Evolutionary conservation across 2,888 invertebrate genomes (phyloP).

Genomic region (Eupithecia subfuscata): DNA sequence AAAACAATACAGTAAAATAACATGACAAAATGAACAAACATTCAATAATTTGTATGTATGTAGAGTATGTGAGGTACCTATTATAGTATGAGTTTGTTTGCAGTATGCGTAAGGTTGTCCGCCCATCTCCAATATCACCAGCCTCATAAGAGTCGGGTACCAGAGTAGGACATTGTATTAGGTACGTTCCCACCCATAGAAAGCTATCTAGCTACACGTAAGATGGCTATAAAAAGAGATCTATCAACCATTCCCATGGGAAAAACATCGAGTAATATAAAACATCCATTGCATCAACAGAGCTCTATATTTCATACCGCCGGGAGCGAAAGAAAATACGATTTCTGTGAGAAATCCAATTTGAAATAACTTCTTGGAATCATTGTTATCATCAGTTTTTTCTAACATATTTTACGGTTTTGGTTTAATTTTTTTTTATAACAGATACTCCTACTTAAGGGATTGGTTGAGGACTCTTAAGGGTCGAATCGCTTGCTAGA

Average conservation of each 20-base stretch:
- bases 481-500: too few species aligned
- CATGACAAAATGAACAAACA: too few species aligned
- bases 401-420: not conserved
- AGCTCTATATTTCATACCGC: not conserved
- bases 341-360: not conserved
- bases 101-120: too few species aligned
- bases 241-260: not conserved
- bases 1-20: too few species aligned
- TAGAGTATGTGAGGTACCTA: too few species aligned
- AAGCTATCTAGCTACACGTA: not conserved
- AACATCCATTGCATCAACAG: not conserved
- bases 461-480: too few species aligned
- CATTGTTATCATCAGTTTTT: not conserved
- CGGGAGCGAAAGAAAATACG: slow-evolving; percentile 6
- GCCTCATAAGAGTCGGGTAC: too few species aligned
- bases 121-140: too few species aligned
- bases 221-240: not conserved
- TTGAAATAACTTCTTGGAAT: not conserved
- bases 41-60: too few species aligned
- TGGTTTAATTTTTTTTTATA: not conserved
- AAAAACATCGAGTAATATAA: not conserved
- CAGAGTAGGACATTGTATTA: too few species aligned
- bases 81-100: too few species aligned
- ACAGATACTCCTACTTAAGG: too few species aligned
- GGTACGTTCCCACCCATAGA: not conserved